phyloP scores from a whole-genome alignment of 2,888 invertebrate species.

The Drosophila borborema region DNA sequence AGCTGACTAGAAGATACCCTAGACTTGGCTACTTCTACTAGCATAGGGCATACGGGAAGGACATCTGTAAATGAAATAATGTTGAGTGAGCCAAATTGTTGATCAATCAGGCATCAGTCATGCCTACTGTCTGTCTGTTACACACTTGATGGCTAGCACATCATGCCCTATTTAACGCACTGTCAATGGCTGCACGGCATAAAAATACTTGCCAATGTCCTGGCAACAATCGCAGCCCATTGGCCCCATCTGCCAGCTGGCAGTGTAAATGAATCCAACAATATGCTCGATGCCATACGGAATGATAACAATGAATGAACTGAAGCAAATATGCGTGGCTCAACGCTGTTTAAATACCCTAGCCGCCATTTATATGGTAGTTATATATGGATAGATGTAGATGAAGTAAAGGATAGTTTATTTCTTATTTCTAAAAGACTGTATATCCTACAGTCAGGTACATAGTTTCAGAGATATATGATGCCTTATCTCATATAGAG shows the following conservation, averaged over 20 bases:
- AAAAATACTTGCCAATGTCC: constrained; percentile 56
- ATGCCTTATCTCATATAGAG: too few species aligned
- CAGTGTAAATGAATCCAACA: constrained; percentile 15
- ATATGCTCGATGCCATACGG: constrained; percentile 16
- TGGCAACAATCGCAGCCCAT: constrained; percentile 27
- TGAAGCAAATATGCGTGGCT: not conserved
- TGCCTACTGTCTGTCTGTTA: not conserved
- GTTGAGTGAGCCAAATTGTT: too few species aligned
- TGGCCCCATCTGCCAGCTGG: constrained; percentile 4
- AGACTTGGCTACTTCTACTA: not conserved
- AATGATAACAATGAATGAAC: constrained; percentile 22
- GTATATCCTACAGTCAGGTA: too few species aligned
- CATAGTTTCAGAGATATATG: too few species aligned
- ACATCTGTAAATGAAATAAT: too few species aligned
- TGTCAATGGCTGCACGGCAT: not conserved
- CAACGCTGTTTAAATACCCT: not conserved
- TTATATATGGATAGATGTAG: too few species aligned
- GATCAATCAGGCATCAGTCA: not conserved
- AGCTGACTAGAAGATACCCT: not conserved
- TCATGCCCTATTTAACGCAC: not conserved
- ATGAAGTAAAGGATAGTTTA: too few species aligned
- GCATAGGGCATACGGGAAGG: not conserved
- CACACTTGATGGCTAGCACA: not conserved
- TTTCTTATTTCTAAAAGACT: too few species aligned
- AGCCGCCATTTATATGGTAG: not conserved